These are phyloP conservation scores for Noturus placidus DNA, from an alignment of 2,113 vertebrate genomes.

Conservation along the genomic window DNA sequence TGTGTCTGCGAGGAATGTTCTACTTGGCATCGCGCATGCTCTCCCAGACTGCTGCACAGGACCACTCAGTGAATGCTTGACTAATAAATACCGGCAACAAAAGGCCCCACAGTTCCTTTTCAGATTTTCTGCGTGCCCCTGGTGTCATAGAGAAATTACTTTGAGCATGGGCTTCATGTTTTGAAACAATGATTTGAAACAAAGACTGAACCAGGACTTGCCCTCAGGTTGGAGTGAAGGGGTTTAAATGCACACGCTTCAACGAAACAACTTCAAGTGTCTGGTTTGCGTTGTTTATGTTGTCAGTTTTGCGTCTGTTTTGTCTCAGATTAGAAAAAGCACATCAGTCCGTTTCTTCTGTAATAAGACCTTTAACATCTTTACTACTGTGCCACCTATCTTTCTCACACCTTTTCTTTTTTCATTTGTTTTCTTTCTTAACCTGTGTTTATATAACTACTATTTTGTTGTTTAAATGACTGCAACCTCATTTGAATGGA, in stretches of 20 bases:
- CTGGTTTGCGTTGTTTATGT: slow-evolving; percentile 25
- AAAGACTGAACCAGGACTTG: neutral
- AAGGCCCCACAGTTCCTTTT: slow-evolving; percentile 8
- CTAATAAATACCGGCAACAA: slow-evolving; percentile 9
- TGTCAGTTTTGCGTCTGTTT: slow-evolving; percentile 33
- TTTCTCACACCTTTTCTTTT: neutral
- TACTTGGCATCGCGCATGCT: slow-evolving; percentile 29
- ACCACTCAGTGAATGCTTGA: slow-evolving; percentile 11
- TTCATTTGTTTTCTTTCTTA: neutral
- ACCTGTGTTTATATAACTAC: neutral
- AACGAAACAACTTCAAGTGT: neutral
- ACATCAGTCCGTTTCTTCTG: neutral
- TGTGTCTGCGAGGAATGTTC: slow-evolving; percentile 52
- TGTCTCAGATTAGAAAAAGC: slow-evolving; percentile 9
- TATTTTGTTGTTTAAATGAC: neutral
- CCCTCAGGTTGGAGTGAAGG: neutral
- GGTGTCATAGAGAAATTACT: slow-evolving; percentile 25
- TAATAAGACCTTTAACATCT: neutral
- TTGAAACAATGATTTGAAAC: slow-evolving; percentile 35
- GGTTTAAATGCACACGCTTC: slow-evolving; percentile 19
- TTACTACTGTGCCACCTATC: neutral
- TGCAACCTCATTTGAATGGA: neutral
- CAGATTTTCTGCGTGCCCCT: slow-evolving; percentile 1
- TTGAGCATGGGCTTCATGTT: slow-evolving; percentile 33
- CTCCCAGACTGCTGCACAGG: slow-evolving; percentile 28